Conservation (phyloP, 64 coral and sea anemone species). For the Actinia tenebrosa region DNA sequence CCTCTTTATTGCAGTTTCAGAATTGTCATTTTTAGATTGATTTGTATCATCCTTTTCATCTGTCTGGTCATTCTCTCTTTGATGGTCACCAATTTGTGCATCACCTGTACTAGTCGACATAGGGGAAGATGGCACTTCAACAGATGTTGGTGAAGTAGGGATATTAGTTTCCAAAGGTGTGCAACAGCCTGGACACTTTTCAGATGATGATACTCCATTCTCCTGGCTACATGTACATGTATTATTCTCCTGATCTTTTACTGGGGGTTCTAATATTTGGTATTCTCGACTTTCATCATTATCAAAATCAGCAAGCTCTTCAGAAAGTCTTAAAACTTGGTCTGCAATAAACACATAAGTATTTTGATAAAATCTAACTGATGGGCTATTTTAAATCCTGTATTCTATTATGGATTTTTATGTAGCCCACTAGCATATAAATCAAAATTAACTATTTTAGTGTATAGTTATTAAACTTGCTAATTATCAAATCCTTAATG, state of each 20-base stretch:
- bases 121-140: conserved; percentile 20
- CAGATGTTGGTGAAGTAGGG: neutral
- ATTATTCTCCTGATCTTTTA: neutral
- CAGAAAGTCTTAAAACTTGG: conserved; percentile 56
- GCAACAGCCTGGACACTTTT: neutral
- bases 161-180: neutral
- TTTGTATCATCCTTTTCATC: conserved; percentile 33
- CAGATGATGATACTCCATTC: neutral
- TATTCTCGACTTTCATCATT: conserved; percentile 16
- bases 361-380: no score
- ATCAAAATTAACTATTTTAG: no score
- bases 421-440: no score
- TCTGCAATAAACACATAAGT: conserved; percentile 29
- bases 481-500: no score
- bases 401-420: no score
- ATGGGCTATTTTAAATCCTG: no score
- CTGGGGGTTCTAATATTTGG: conserved; percentile 30
- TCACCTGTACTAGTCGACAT: conserved; percentile 33
- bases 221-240: neutral
- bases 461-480: no score
- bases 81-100: neutral
- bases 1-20: conserved; percentile 84
- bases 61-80: neutral
- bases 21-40: conserved; percentile 45
- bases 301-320: conserved; percentile 24